These are phyloP conservation scores for Liolophura sinensis DNA, from an alignment of 1,140 invertebrate species.

Conservation along the genomic window DNA sequence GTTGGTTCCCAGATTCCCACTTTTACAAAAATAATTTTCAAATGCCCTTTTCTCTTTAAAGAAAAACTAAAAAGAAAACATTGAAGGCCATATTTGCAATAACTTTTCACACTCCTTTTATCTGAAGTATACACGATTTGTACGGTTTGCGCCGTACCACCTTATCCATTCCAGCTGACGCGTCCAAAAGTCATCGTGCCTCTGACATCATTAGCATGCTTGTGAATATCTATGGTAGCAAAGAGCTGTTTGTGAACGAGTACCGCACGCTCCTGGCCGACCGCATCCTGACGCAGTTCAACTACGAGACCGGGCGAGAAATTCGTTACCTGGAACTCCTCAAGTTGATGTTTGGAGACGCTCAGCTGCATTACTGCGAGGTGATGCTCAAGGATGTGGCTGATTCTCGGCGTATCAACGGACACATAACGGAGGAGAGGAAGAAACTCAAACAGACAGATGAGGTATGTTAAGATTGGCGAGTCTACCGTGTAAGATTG, in stretches of 20 bases:
- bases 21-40: too few relatives aligned
- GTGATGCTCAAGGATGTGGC: slow-evolving; percentile 98
- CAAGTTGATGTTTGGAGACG: slow-evolving; percentile 93
- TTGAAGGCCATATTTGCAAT: too few relatives aligned
- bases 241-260: slow-evolving; percentile 98
- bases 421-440: slow-evolving; percentile 73
- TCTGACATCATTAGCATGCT: slow-evolving; percentile 97
- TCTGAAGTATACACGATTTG: slow-evolving; percentile 6
- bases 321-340: slow-evolving; percentile 93
- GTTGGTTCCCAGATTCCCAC: too few relatives aligned
- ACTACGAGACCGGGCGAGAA: slow-evolving; percentile 78
- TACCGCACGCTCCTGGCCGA: slow-evolving; percentile 94
- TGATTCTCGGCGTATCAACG: slow-evolving; percentile 79
- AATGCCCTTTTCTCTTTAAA: too few relatives aligned
- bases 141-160: slow-evolving; percentile 16
- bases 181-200: slow-evolving; percentile 64
- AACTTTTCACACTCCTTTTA: too few relatives aligned
- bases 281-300: slow-evolving; percentile 82
- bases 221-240: slow-evolving; percentile 97
- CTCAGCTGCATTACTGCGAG: slow-evolving; percentile 95
- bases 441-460: slow-evolving; percentile 26
- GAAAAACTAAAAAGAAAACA: too few relatives aligned
- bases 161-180: slow-evolving; percentile 61
- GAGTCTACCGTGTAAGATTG: too few relatives aligned
- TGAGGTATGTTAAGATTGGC: slow-evolving; percentile 17